Conservation (phyloP, 2,797 vertebrate species). For the Hydrocynus forskahlii region DNA sequence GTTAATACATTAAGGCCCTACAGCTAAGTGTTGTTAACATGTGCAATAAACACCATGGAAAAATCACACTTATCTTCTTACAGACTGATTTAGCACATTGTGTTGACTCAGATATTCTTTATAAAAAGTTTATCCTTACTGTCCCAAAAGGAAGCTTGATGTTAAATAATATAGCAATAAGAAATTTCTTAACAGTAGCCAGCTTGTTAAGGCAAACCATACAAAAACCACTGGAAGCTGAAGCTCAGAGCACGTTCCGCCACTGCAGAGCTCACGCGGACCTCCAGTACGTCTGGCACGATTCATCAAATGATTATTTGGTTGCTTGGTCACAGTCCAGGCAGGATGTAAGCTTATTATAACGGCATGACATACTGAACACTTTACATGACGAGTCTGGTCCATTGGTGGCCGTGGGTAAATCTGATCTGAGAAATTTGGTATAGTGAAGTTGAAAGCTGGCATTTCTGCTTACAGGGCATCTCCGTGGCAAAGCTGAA, state of each 20-base stretch:
- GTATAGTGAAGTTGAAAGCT: not conserved
- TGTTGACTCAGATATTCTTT: not conserved
- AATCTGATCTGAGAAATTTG: conserved; percentile 1
- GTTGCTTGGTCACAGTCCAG: no score
- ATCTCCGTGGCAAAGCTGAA: conserved; percentile 30
- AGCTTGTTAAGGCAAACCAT: conserved; percentile 11
- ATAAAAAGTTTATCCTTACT: not conserved
- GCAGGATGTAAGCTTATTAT: not conserved
- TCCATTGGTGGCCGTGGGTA: no score
- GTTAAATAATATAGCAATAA: not conserved
- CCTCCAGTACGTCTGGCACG: not conserved
- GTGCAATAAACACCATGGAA: not conserved
- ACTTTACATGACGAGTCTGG: no score
- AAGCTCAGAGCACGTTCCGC: not conserved
- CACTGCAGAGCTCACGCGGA: not conserved
- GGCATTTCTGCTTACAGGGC: conserved; percentile 1
- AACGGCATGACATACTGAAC: no score
- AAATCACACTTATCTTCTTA: not conserved
- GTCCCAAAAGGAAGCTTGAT: not conserved
- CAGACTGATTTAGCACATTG: not conserved
- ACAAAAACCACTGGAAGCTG: not conserved
- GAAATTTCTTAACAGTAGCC: not conserved
- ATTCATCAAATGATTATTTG: not conserved
- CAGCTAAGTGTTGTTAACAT: not conserved
- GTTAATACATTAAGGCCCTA: conserved; percentile 16